Evolutionary conservation across 1,140 invertebrate species (phyloP), one percentile per base, ranked within the genome.

Genomic region (Hylaeus anthracinus): DNA sequence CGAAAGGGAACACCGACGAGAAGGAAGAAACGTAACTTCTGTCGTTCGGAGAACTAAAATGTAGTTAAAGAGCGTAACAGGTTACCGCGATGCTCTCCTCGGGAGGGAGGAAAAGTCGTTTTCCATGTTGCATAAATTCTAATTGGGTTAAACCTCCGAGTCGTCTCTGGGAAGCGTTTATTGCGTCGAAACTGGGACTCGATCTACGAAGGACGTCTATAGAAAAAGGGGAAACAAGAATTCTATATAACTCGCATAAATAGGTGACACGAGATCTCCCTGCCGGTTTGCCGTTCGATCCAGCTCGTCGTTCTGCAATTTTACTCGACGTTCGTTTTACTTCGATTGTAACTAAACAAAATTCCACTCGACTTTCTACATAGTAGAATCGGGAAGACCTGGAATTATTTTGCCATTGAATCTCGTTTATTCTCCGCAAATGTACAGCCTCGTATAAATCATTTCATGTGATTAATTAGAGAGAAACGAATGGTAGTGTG

Each of bases 71-170:
- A 2, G 41, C 5, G 14, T 48, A 39, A 76, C 12, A 26, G 8
- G 14, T 77, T 2, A 14, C n/a, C 37, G 4, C 5, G 39, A 65
- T 10, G 39, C 3, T 12, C 15, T 2, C n/a, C 15, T n/a, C 10
- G 39, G 14, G 37, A 37, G 60, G 4, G 2, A 12, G 14, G 37
- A 6, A 15, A 41, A 37, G 69, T 14, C 37, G 1, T 9, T 15
- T 15, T n/a, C 37, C 39, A 9, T 15, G 51, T 79, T 56, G 69
- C 60, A 41, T 69, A 69, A 77, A 79, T 72, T 79, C 60, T 58
- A 79, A 79, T 79, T 79, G 61, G 70, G 77, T 72, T 72, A 55
- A 72, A 79, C 10, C 63, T 56, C 5, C 69, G 37, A 65, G 77
- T 72, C 55, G 55, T 15, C 15, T 26, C 39, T 8, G 60, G 48